A percentile compares a stretch with the other conserved stretches of the same genome.
Evolutionary conservation across 2,113 vertebrate genomes (phyloP).

Genomic region (Notarius lentiginosus): DNA sequence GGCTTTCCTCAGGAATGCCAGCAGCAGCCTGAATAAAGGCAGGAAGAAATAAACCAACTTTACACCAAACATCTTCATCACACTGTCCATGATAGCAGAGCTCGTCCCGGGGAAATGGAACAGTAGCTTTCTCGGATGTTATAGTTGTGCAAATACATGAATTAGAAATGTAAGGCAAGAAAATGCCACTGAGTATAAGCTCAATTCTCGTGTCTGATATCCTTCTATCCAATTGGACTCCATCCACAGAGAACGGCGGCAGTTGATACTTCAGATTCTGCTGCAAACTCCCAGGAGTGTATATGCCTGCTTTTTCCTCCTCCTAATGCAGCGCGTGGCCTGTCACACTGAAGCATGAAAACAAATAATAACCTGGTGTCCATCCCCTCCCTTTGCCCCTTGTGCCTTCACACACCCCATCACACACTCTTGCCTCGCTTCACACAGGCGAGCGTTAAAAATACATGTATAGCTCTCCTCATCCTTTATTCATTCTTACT

Average conservation of each 20-base stretch:
- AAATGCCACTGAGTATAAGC: background rate
- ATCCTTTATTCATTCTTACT: conserved; percentile 77
- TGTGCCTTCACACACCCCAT: conserved; percentile 46
- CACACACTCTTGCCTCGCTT: conserved; percentile 68
- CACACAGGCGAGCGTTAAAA: conserved; percentile 75
- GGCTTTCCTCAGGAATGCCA: conserved; percentile 43
- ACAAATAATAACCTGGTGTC: conserved; percentile 51
- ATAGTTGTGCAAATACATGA: background rate
- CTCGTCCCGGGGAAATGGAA: background rate
- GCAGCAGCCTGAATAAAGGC: conserved; percentile 23
- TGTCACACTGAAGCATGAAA: conserved; percentile 43
- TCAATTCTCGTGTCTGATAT: conserved; percentile 24
- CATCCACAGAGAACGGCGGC: background rate
- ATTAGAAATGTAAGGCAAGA: conserved; percentile 24
- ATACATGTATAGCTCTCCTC: conserved; percentile 80
- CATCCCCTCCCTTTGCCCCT: conserved; percentile 41
- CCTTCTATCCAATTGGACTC: conserved; percentile 17
- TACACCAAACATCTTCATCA: conserved; percentile 43
- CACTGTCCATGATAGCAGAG: background rate
- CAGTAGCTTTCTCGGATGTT: background rate
- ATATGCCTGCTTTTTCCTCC: conserved; percentile 13
- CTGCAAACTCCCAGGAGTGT: conserved; percentile 18
- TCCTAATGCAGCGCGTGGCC: conserved; percentile 36
- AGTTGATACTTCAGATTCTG: conserved; percentile 32
- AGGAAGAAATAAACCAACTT: conserved; percentile 32